Percentiles rank a stretch among this genome's conserved stretches.
These are phyloP conservation scores for Gallinago media DNA, from an alignment of 2,113 vertebrate genomes.

Conservation along the genomic window DNA sequence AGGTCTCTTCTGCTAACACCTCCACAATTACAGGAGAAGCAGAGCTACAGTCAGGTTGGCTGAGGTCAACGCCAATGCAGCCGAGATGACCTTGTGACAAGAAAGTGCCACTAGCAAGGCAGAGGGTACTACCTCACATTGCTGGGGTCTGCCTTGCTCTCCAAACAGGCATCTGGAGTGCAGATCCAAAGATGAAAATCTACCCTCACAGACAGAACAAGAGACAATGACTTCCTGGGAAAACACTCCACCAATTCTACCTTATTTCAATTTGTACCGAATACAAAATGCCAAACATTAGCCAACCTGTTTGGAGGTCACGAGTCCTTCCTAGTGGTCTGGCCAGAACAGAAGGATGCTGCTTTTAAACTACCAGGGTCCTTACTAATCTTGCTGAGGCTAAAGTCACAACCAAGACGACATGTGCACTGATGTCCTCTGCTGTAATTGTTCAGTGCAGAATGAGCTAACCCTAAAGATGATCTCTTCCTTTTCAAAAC, in stretches of 20 bases:
- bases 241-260: not conserved
- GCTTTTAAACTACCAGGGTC: not conserved
- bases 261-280: not conserved
- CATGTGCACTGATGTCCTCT: not conserved
- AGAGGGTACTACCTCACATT: not conserved
- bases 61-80: not conserved
- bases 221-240: not conserved
- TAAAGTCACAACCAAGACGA: fast-evolving
- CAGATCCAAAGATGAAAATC: not conserved
- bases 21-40: not conserved
- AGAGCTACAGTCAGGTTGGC: not conserved
- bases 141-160: not conserved
- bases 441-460: not conserved
- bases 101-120: not conserved
- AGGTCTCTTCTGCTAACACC: not conserved
- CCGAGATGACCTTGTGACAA: not conserved
- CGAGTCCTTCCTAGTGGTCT: not conserved
- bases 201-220: not conserved
- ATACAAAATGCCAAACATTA: not conserved
- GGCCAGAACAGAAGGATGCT: not conserved
- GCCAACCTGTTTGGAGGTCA: not conserved
- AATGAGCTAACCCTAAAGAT: not conserved
- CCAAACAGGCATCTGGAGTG: not conserved
- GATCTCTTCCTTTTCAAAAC: not conserved
- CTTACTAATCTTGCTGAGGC: not conserved